Evolutionary conservation across 2,797 vertebrate species (phyloP), one percentile per base, ranked within the genome.

Genomic region (Syngnathus acus): DNA sequence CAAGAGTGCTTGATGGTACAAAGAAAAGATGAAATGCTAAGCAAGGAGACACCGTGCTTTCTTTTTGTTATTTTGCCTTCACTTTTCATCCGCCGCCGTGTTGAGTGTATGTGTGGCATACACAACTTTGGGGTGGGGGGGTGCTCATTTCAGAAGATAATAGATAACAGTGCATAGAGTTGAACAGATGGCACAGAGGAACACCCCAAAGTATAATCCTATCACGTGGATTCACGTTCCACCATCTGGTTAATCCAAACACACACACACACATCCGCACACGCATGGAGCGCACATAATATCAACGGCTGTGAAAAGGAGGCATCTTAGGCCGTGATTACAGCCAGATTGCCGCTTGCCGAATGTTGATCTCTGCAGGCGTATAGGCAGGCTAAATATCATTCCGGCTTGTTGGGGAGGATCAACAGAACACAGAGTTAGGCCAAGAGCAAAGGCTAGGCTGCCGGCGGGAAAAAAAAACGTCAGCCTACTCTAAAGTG

Each of bases 151-250:
- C 75, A 82, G 81, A 76, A 79, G 54, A 78, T 83, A 89, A 87
- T 86, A 86, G 83, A 87, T 79, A 88, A 83, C 83, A 77, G 82
- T 64, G 76, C 81, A 73, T 69, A 70, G 70, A 84, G 79, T 79
- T 73, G 87, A 87, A 85, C 94, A 95, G 94, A 95, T 94, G 93
- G 93, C 94, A 88, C 78, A 53, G 89, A 93, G 92, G 92, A 93
- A 91, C 90, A 92, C 89, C 91, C 92, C 93, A 93, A 94, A 93
- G 91, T 93, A 94, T 97, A 96, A 96, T 95, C 94, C 94, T 96
- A 94, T 97, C 94, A 95, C 91, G 93, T 92, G 89, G 93, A 94
- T 94, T 93, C 93, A 91, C 93, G 91, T 93, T 93, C 91, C 91
- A 90, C 94, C 94, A 97, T 95, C 94, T 96, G 95, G 93, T 93